Base-by-base conservation (phyloP, 2,113 vertebrate genomes). In the Triplophysa dalaica region DNA sequence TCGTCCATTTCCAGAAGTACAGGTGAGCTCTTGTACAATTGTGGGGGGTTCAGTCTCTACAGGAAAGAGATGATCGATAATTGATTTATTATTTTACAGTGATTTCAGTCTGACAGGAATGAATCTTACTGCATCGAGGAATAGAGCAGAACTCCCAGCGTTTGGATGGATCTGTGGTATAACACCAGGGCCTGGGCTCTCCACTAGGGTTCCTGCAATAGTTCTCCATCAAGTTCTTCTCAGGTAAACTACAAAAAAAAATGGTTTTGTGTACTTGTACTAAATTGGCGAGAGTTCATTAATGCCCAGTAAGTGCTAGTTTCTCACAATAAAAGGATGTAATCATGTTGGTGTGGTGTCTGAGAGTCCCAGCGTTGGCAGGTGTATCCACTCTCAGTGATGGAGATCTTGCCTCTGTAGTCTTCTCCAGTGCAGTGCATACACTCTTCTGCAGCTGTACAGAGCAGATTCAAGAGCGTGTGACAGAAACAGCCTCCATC, bases 401-500 rank as follows among this genome's bases (percentile, higher is more conserved):
- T 91, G 10, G 94, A 92, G 70, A 91, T 73, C 81, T 94, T 95
- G 14, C 98, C 98, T 1, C 89, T 91, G 73, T 99, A 99, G 68
- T 94, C 83, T 87, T 97, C 96, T 0, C 98, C 98, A 0, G 91
- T 97, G 91, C 98, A 98, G 4, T 92, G 84, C 72, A 98, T 95
- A 41, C 98, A 99, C 70, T 95, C 93, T 12, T 87, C 94, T 95
- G 87, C 8, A 73, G 81, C 50, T 38, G 2, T 2, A 11, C 43
- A 45, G 11, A 29, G 3, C 29, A 29, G 29, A 29, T 29, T 29
- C 3, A 29, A 29, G 29, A 4, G 29, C 7, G 33, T 38, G 33
- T 38, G 33, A 38, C 33, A 38, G 33, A 38, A 38, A 38, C 33
- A 38, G 33, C 33, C 33, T 38, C 33, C 33, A 7, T 38, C 6